Evolutionary conservation across 2,797 vertebrate species (phyloP), one percentile per base, ranked within the genome.

Genomic region (Artibeus lituratus): DNA sequence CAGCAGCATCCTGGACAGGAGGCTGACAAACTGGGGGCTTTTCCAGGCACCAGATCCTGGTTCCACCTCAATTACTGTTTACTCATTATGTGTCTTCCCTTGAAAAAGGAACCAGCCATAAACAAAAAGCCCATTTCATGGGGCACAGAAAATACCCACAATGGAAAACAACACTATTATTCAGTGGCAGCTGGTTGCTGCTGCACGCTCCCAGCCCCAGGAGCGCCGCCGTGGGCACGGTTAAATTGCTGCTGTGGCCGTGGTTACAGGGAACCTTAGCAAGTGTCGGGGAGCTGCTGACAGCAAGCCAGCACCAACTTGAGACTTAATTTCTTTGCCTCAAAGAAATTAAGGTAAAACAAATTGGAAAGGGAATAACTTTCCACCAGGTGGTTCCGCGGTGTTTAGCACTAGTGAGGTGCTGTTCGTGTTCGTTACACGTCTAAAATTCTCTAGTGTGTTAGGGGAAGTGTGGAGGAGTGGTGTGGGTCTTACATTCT

Each of bases 331-430:
- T n/a, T n/a, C n/a, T n/a, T n/a, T n/a, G n/a, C n/a, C n/a, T 47
- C 4, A 2, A 24, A 32, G 24, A 70, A 76, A 91, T 95, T 19
- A 44, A 83, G 88, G 37, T 12, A 44, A 95, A 91, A 55, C 62
- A 82, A 82, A 80, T 91, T 65, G 92, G 87, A 84, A 87, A 94
- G 51, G 59, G 15, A 70, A 3, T 42, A 29, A 42, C 18, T 44
- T 78, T 42, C 93, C 74, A 49, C 15, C 15, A 11, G n/a, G 47
- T 47, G 82, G 53, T 44, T 78, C 29, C 0, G 0, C 15, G 14
- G 37, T 26, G 29, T 67, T 42, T 14, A 55, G 29, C 3, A 12
- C 57, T 44, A 53, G 70, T 0, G 10, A 69, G 24, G 9, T 37
- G 59, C 47, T 29, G 8, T 44, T 55, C 7, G 0, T 9, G 5